Conservation (phyloP, 1,140 invertebrate species). For the Brachionus manjavacas region DNA sequence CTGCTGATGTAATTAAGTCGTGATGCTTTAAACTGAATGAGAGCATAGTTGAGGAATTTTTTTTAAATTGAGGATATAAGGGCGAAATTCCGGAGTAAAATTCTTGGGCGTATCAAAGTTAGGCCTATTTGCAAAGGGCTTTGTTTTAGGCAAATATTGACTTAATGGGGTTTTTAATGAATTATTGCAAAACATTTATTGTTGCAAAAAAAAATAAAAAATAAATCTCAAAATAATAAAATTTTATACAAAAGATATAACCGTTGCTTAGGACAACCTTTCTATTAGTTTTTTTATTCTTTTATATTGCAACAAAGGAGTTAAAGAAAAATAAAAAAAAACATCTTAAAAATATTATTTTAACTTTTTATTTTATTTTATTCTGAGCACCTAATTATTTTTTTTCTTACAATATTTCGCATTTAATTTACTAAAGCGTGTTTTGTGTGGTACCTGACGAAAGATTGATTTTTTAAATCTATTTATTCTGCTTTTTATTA, state of each 20-base stretch:
- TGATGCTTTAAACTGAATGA: background rate
- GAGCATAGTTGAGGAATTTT: background rate
- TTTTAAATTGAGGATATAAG: background rate
- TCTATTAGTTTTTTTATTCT: background rate
- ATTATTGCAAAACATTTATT: background rate
- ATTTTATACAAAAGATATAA: conserved; percentile 13
- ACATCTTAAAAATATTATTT: background rate
- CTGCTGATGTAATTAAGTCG: background rate
- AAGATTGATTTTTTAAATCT: background rate
- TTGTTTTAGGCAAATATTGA: conserved; percentile 11
- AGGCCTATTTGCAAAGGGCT: background rate
- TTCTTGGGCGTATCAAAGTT: background rate
- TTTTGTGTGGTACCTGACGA: background rate
- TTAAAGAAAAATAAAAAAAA: background rate
- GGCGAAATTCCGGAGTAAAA: too few species aligned
- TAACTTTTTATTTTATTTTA: background rate
- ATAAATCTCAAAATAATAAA: background rate
- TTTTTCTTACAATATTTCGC: background rate
- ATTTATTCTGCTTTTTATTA: background rate
- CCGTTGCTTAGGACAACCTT: conserved; percentile 27
- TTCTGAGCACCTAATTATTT: background rate
- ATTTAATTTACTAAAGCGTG: background rate
- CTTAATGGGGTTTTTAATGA: background rate
- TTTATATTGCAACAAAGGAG: background rate
- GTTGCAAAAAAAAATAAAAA: conserved; percentile 5